Conservation (phyloP, 2,113 vertebrate species). For the Cochlearius cochlearius region DNA sequence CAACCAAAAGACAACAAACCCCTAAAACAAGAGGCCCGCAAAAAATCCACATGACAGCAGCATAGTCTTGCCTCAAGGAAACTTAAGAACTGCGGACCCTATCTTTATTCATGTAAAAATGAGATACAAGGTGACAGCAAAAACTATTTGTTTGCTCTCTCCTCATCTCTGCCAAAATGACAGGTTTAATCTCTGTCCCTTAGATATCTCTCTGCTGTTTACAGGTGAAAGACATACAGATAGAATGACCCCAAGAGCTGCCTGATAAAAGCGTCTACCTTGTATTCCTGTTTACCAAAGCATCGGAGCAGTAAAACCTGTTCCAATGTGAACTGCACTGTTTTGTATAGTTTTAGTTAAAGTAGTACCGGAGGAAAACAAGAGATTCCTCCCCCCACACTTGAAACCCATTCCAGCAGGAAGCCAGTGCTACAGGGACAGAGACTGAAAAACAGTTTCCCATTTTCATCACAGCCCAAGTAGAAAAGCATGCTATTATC, state of each 20-base stretch:
- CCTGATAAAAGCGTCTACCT: neutral
- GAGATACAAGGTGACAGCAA: neutral
- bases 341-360: neutral
- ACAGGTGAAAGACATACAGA: neutral
- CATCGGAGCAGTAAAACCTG: neutral
- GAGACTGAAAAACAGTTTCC: neutral
- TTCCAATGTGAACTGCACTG: fast-evolving
- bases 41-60: neutral
- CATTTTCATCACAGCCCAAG: neutral
- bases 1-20: neutral
- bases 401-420: neutral
- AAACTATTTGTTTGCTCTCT: neutral
- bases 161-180: neutral
- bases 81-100: neutral
- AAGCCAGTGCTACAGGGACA: neutral
- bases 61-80: neutral
- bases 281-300: neutral
- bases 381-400: neutral
- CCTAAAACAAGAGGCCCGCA: neutral
- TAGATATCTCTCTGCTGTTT: neutral
- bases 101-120: neutral
- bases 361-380: neutral
- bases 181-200: neutral
- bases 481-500: neutral
- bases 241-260: neutral